These are phyloP conservation scores for Agrilus mali DNA, from an alignment of 2,888 invertebrate species.

Conservation along the genomic window DNA sequence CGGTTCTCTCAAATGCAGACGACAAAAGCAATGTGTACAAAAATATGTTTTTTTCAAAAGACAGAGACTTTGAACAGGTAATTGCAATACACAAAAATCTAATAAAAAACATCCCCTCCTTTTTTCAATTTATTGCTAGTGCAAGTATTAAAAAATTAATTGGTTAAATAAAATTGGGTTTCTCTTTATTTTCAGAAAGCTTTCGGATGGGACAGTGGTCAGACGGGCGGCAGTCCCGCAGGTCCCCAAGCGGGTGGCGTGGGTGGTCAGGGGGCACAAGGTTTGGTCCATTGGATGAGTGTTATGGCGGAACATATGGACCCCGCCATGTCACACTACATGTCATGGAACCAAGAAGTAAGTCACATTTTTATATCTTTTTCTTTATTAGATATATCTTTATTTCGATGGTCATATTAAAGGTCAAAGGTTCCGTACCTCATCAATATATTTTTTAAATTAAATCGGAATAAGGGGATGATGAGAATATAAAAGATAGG, in stretches of 20 bases:
- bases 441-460: too few relatives aligned
- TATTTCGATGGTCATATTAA: too few relatives aligned
- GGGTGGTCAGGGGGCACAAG: conserved; percentile 56
- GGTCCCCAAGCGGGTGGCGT: conserved; percentile 42
- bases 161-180: conserved; percentile 1
- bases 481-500: too few relatives aligned
- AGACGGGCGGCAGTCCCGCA: conserved; percentile 37
- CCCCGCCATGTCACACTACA: conserved; percentile 66
- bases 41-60: conserved; percentile 33
- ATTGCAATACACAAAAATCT: neutral
- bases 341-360: conserved; percentile 48
- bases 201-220: conserved; percentile 35
- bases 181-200: conserved; percentile 46
- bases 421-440: too few relatives aligned
- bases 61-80: conserved; percentile 35
- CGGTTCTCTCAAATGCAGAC: conserved; percentile 41
- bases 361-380: conserved; percentile 27
- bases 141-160: too few relatives aligned
- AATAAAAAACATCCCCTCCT: too few relatives aligned
- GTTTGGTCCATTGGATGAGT: conserved; percentile 92
- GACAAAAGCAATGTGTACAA: conserved; percentile 33
- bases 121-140: too few relatives aligned
- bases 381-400: conserved; percentile 1
- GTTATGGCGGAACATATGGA: conserved; percentile 95
- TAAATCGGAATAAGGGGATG: too few relatives aligned